Conservation (phyloP, 1,140 invertebrate genomes). For the Heliconius hermathena region DNA sequence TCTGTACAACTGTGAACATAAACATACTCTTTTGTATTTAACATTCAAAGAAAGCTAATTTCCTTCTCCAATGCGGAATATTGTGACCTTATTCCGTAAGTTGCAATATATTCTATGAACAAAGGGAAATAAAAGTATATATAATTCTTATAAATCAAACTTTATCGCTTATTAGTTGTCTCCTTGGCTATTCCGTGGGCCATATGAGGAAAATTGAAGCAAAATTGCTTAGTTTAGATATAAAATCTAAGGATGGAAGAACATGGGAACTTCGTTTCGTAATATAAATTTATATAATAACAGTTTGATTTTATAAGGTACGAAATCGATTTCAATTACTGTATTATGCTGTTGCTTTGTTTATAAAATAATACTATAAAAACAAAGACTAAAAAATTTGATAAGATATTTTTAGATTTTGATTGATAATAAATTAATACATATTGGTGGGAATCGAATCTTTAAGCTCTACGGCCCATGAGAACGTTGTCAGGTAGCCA, state of each 20-base stretch:
- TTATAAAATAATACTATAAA: neutral
- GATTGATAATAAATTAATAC: neutral
- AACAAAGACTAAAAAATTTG: neutral
- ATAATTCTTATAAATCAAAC: constrained; percentile 10
- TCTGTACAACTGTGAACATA: constrained; percentile 8
- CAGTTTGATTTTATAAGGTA: too few relatives aligned
- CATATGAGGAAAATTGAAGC: neutral
- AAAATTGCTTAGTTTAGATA: neutral
- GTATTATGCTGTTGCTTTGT: neutral
- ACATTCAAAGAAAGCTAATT: constrained; percentile 27
- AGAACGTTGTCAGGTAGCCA: neutral
- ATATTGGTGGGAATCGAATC: neutral
- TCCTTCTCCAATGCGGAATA: constrained; percentile 20
- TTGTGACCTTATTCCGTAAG: constrained; percentile 25
- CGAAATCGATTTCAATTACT: neutral
- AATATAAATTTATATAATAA: too few relatives aligned
- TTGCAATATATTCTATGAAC: neutral
- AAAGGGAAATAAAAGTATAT: neutral
- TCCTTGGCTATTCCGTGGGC: neutral
- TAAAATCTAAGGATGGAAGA: neutral
- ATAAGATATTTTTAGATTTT: neutral
- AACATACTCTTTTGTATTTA: constrained; percentile 25
- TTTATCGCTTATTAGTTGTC: constrained; percentile 7
- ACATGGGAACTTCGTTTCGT: neutral
- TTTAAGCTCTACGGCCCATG: neutral